These are phyloP conservation scores for Bilobella aurantiaca DNA, from an alignment of 1,140 invertebrate genomes.

Conservation along the genomic window DNA sequence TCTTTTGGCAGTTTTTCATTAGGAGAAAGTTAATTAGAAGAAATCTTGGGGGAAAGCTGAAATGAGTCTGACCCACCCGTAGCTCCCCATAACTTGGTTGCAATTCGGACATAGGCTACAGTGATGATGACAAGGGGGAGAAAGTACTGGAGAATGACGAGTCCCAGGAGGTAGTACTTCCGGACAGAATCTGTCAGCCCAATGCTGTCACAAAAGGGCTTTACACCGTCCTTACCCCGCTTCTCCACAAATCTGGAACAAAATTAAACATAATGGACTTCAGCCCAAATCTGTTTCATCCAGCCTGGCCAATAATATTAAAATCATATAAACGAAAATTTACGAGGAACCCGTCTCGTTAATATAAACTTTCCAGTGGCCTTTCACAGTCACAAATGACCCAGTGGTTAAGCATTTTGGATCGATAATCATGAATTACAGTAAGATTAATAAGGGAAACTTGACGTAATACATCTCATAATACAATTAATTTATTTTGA, in stretches of 20 bases:
- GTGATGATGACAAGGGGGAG: conserved; percentile 64
- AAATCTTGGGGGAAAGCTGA: background rate
- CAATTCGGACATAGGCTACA: conserved; percentile 68
- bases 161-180: conserved; percentile 46
- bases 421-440: too few relatives aligned
- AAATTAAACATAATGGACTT: too few relatives aligned
- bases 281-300: too few relatives aligned
- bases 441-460: too few relatives aligned
- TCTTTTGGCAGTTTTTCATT: background rate
- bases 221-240: conserved; percentile 35
- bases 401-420: too few relatives aligned
- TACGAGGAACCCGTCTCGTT: too few relatives aligned
- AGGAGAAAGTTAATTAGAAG: background rate
- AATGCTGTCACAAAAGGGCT: conserved; percentile 51
- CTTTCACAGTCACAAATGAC: too few relatives aligned
- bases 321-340: too few relatives aligned
- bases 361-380: too few relatives aligned
- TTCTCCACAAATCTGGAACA: conserved; percentile 39
- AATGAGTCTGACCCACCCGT: conserved; percentile 41
- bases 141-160: conserved; percentile 58
- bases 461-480: too few relatives aligned
- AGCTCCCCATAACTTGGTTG: conserved; percentile 60
- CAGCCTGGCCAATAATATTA: too few relatives aligned
- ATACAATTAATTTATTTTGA: too few relatives aligned
- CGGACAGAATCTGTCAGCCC: conserved; percentile 47